Evolutionary conservation across 1,140 invertebrate genomes (phyloP), one percentile per base, ranked within the genome.

Genomic region (Leucophenga varia): DNA sequence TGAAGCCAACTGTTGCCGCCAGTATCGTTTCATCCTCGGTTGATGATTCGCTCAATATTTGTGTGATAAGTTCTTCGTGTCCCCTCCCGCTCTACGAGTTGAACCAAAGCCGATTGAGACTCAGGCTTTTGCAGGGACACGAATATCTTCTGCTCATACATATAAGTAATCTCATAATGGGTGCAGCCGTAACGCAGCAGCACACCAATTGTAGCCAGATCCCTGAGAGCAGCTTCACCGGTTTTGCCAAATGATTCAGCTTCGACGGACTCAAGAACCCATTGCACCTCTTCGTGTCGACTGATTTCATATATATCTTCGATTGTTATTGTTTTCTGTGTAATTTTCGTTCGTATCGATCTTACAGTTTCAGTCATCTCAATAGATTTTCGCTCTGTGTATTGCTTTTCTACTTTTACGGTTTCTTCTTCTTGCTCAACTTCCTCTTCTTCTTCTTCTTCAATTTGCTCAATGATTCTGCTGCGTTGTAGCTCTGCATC

Each of bases 11-110:
- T 44, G 86, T 89, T 1, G 86, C 82, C 12, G 86, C 87, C 21
- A 89, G 79, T 13, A 84, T 76, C 38, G 84, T 85, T 72, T 90
- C 88, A 55, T 88, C 86, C 21, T 86, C 82, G 8, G 81, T 82
- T 3, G 85, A 84, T 72, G 90, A 88, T 76, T 90, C 87, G 0
- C 86, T 86, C 10, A 91, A 78, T 14, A 91, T 86, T 74, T 90
- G 85, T 1, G 87, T 85, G 39, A 91, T 89, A 4, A 91, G 72
- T 1, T 88, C 80, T 7, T 86, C 86, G 60, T 90, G 83, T 2
- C 90, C 89, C n/a, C 73, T 88, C 84, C 17, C 88, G 79, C 65
- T 91, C 89, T 0, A 91, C 88, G 30, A 91, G 77, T 58, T 88
- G 86, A 2, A 93, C 88, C 50, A 91, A 77, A 10, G 89, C 88